Conservation (phyloP, 2,888 invertebrate species). For the Dendrolimus pini region DNA sequence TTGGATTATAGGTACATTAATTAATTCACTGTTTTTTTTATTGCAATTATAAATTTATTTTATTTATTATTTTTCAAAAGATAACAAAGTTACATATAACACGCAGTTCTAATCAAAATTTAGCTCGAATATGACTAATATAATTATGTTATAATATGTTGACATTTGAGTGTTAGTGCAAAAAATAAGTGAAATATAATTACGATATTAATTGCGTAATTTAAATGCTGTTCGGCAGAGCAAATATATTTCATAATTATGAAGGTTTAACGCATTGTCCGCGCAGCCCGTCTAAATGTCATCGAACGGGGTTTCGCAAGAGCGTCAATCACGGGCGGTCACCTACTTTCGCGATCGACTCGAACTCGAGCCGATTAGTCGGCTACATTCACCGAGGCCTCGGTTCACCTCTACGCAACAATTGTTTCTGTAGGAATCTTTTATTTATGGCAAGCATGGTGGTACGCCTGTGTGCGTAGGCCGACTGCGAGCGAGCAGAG, state of each 20-base stretch:
- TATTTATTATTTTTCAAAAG: background rate
- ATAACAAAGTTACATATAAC: background rate
- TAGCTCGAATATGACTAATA: background rate
- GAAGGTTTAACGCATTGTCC: conserved; percentile 60
- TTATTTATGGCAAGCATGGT: conserved; percentile 70
- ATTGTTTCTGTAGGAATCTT: conserved; percentile 77
- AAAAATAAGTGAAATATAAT: background rate
- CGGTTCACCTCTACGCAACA: conserved; percentile 74
- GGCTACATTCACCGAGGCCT: conserved; percentile 70
- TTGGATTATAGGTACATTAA: conserved; percentile 42
- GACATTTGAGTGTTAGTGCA: background rate
- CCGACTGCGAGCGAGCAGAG: conserved; percentile 49
- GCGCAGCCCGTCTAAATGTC: conserved; percentile 71
- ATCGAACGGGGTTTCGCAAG: conserved; percentile 73
- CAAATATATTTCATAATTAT: conserved; percentile 58
- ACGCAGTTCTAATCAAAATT: background rate
- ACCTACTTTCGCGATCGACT: conserved; percentile 76
- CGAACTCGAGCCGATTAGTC: conserved; percentile 67
- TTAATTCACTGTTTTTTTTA: conserved; percentile 13
- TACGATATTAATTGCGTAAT: conserved; percentile 18
- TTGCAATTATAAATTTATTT: conserved; percentile 1
- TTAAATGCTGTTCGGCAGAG: conserved; percentile 22
- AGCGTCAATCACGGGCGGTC: conserved; percentile 74
- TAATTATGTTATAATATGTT: background rate
- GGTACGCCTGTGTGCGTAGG: conserved; percentile 51